These are phyloP conservation scores for Drosophila falleni DNA, from an alignment of 2,888 invertebrate genomes.

Conservation along the genomic window DNA sequence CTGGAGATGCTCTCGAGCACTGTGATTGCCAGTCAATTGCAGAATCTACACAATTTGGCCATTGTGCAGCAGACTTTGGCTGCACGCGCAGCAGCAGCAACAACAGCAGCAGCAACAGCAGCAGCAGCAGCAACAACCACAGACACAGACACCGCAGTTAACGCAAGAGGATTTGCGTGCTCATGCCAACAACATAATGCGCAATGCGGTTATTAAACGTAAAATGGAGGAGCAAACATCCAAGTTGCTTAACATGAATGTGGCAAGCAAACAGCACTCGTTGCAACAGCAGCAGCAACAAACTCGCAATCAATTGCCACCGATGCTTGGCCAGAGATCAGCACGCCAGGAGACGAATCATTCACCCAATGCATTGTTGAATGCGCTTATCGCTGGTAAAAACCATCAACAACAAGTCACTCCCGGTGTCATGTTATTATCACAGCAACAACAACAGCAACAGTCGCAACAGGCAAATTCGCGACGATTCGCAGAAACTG, in stretches of 20 bases:
- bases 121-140: slow-evolving; percentile 45
- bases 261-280: slow-evolving; percentile 23
- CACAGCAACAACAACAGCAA: slow-evolving; percentile 46
- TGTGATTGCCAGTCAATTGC: slow-evolving; percentile 82
- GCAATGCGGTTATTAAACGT: slow-evolving; percentile 84
- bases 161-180: slow-evolving; percentile 83
- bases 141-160: slow-evolving; percentile 46
- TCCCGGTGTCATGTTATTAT: slow-evolving; percentile 26
- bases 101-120: slow-evolving; percentile 58
- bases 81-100: slow-evolving; percentile 76
- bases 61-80: slow-evolving; percentile 82
- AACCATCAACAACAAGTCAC: slow-evolving; percentile 29
- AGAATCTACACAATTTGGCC: slow-evolving; percentile 83
- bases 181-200: slow-evolving; percentile 83
- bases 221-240: slow-evolving; percentile 83
- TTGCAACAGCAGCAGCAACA: slow-evolving; percentile 36
- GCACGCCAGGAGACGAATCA: slow-evolving; percentile 44
- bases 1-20: slow-evolving; percentile 80
- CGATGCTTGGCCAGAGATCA: slow-evolving; percentile 35
- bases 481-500: slow-evolving; percentile 59
- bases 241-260: slow-evolving; percentile 78
- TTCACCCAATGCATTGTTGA: slow-evolving; percentile 62
- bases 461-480: slow-evolving; percentile 36
- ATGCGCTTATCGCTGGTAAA: slow-evolving; percentile 62
- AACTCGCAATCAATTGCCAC: slow-evolving; percentile 40